phyloP scores from a whole-genome alignment of 2,888 invertebrate species.

The Melinaea marsaeus region DNA sequence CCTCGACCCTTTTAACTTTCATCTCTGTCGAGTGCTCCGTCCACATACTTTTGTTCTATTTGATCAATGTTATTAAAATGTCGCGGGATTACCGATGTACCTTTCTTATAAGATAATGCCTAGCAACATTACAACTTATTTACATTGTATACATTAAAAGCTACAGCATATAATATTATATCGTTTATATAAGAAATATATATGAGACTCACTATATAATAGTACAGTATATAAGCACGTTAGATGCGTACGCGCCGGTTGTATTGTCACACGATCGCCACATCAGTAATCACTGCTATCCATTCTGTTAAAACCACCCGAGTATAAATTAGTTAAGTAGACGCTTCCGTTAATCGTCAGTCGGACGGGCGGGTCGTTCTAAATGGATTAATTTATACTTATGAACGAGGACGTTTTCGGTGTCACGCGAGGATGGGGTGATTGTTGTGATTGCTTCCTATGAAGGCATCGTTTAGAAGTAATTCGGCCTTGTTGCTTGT shows the following conservation, averaged over 20 bases:
- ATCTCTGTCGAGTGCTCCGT: constrained; percentile 78
- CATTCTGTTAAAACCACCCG: constrained; percentile 79
- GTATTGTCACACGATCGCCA: constrained; percentile 33
- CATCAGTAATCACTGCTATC: constrained; percentile 76
- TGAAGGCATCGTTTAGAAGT: constrained; percentile 69
- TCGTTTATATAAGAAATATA: no score
- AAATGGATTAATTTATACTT: constrained; percentile 80
- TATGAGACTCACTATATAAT: no score
- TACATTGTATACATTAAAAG: background rate
- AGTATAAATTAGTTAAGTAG: constrained; percentile 79
- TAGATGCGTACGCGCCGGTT: constrained; percentile 14
- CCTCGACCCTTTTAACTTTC: constrained; percentile 78
- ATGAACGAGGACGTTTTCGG: constrained; percentile 77
- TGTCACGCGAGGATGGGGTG: constrained; percentile 77
- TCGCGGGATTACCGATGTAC: constrained; percentile 74
- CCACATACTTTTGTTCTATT: constrained; percentile 79
- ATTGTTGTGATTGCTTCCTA: constrained; percentile 76
- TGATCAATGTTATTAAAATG: constrained; percentile 79
- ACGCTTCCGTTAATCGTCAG: constrained; percentile 78
- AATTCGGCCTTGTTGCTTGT: constrained; percentile 39
- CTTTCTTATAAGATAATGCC: constrained; percentile 52
- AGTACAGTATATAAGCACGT: no score
- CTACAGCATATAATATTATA: background rate
- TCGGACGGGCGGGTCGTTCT: constrained; percentile 69
- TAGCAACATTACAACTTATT: background rate